Evolutionary conservation across 2,113 vertebrate species (phyloP), one percentile per base, ranked within the genome.

Genomic region (Mobula birostris): DNA sequence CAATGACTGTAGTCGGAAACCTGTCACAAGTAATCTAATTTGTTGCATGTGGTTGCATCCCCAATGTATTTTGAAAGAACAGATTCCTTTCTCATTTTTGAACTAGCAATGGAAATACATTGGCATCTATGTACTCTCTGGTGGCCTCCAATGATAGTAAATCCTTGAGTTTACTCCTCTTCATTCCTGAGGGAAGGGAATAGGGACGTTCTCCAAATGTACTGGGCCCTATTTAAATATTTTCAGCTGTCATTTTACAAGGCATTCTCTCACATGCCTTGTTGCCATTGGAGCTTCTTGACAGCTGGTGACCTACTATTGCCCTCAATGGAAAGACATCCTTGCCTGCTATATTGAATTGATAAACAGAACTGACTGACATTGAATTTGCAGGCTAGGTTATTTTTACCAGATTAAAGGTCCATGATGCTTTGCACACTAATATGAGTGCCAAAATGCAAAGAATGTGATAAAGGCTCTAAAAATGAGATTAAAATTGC

Each of bases 401-500:
- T 93, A 93, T 93, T 29, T 74, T 74, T 63, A 32, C 61, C 8
- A 5, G 17, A 48, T 93, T 93, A 56, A 93, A 48, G 24, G 63
- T 48, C 24, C 8, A 27, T 74, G 74, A 14, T 36, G 11, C 40
- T 93, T 48, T 93, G 21, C 40, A 40, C 21, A 29, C 40, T 15
- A 76, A 29, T 29, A 5, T 29, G 27, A 56, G 9, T 40, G 70
- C 36, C 21, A 56, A 6, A 56, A 27, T 93, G 19, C 56, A 93
- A 74, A 24, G 40, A 76, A 15, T 19, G 58, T 15, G 3, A 74
- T 48, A 11, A 17, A 74, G 24, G 61, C 90, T 9, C 9, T 92
- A 40, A 92, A 24, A 92, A 92, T 70, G 70, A 92, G 88, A 92
- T 70, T 70, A 92, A 92, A 92, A 72, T 27, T 24, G 11, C 72